These are phyloP conservation scores for Reinhardtius hippoglossoides DNA, from an alignment of 2,113 vertebrate species.

Conservation along the genomic window DNA sequence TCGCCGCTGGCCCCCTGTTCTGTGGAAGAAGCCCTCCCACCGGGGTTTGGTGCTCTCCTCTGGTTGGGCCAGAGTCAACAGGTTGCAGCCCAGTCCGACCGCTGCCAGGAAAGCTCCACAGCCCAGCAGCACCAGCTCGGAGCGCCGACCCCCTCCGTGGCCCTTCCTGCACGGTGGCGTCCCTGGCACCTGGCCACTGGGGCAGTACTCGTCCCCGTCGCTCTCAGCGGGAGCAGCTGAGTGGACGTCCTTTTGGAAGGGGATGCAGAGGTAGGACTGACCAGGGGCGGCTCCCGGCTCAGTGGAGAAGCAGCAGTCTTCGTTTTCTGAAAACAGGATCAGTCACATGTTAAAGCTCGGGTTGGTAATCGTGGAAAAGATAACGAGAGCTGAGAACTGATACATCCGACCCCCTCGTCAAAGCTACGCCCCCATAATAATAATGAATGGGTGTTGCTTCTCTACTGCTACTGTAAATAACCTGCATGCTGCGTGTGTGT, in stretches of 20 bases:
- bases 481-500: too few species aligned
- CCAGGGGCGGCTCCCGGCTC: slow-evolving; percentile 80
- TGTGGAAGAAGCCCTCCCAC: slow-evolving; percentile 93
- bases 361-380: too few species aligned
- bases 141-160: slow-evolving; percentile 85
- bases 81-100: slow-evolving; percentile 91
- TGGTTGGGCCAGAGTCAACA: slow-evolving; percentile 87
- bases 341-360: neutral
- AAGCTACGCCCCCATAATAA: too few species aligned
- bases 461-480: too few species aligned
- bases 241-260: slow-evolving; percentile 88
- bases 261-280: slow-evolving; percentile 96
- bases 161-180: slow-evolving; percentile 89
- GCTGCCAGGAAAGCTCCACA: slow-evolving; percentile 93
- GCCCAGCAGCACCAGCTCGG: slow-evolving; percentile 90
- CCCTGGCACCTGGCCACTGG: slow-evolving; percentile 85
- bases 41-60: slow-evolving; percentile 87
- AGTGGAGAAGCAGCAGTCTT: slow-evolving; percentile 85
- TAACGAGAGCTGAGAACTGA: too few species aligned
- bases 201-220: slow-evolving; percentile 85
- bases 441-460: too few species aligned
- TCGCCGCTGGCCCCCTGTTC: slow-evolving; percentile 85
- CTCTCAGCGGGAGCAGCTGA: slow-evolving; percentile 72
- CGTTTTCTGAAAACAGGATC: slow-evolving; percentile 85
- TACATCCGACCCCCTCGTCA: too few species aligned